phyloP scores from a whole-genome alignment of 2,113 vertebrate genomes.

The Mola mola region DNA sequence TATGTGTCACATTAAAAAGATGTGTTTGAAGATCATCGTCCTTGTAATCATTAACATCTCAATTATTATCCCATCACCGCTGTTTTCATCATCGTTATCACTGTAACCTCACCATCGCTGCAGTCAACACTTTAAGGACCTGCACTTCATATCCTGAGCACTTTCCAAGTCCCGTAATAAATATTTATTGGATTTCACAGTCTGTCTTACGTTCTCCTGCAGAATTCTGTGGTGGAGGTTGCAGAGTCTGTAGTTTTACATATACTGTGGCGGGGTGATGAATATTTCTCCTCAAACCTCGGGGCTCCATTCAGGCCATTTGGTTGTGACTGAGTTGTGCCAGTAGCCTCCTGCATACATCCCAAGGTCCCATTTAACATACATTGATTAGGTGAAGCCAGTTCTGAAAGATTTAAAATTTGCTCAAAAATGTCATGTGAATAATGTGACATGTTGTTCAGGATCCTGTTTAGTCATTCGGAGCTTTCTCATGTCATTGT shows the following conservation, averaged over 20 bases:
- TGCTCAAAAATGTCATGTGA: background rate
- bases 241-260: conserved; percentile 9
- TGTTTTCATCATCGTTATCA: conserved; percentile 40
- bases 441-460: background rate
- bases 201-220: background rate
- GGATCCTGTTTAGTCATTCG: background rate
- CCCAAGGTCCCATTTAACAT: no score
- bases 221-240: conserved; percentile 11
- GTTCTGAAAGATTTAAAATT: background rate
- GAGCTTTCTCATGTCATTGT: no score
- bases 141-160: conserved; percentile 16
- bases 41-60: conserved; percentile 39
- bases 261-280: conserved; percentile 18
- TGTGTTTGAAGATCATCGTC: conserved; percentile 31
- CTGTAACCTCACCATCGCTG: conserved; percentile 12
- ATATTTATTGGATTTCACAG: conserved; percentile 39
- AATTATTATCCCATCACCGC: conserved; percentile 52
- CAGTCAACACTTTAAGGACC: conserved; percentile 10
- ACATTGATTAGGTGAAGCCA: no score
- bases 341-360: conserved; percentile 7
- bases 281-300: conserved; percentile 37
- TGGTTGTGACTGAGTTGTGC: conserved; percentile 2
- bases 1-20: conserved; percentile 25
- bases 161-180: conserved; percentile 20
- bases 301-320: conserved; percentile 15